A percentile compares a stretch with the other conserved stretches of the same genome.
Evolutionary conservation across 23 tunicate species (phyloP).

Genomic region (Styela plicata): DNA sequence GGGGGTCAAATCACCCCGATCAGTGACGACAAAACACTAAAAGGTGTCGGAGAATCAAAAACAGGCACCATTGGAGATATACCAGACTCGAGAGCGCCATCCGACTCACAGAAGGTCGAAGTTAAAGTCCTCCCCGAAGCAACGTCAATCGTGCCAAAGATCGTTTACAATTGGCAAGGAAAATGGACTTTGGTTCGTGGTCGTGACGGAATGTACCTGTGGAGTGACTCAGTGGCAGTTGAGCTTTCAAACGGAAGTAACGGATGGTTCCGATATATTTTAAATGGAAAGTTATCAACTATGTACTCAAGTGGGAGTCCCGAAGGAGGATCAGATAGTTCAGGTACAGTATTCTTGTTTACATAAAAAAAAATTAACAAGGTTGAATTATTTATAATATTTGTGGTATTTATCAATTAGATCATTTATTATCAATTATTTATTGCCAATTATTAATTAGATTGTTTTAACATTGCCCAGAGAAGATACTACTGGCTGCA

Average conservation of each 20-base stretch:
- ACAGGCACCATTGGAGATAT: background rate
- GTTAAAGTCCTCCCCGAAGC: conserved; percentile 45
- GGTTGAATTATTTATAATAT: too few species aligned
- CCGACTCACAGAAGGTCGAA: background rate
- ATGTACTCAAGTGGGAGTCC: conserved; percentile 98
- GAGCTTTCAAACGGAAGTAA: conserved; percentile 88
- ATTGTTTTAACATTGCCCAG: too few species aligned
- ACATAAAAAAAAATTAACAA: too few species aligned
- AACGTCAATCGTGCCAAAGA: conserved; percentile 36
- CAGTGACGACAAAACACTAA: background rate
- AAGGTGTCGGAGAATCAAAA: background rate
- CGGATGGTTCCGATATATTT: conserved; percentile 91
- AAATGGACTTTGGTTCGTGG: conserved; percentile 74
- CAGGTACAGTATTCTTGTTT: too few species aligned
- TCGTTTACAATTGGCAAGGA: conserved; percentile 51
- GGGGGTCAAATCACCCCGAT: conserved; percentile 15
- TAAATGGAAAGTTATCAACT: conserved; percentile 72
- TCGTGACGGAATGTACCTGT: conserved; percentile 74
- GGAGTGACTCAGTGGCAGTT: conserved; percentile 70
- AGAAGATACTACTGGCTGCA: too few species aligned
- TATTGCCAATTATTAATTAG: too few species aligned
- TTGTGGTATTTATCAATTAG: too few species aligned
- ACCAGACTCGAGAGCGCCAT: background rate
- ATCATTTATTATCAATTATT: too few species aligned
- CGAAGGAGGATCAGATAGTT: conserved; percentile 72